Evolutionary conservation across 2,888 invertebrate species (phyloP).

Genomic region (Reticulitermes lucifugus): DNA sequence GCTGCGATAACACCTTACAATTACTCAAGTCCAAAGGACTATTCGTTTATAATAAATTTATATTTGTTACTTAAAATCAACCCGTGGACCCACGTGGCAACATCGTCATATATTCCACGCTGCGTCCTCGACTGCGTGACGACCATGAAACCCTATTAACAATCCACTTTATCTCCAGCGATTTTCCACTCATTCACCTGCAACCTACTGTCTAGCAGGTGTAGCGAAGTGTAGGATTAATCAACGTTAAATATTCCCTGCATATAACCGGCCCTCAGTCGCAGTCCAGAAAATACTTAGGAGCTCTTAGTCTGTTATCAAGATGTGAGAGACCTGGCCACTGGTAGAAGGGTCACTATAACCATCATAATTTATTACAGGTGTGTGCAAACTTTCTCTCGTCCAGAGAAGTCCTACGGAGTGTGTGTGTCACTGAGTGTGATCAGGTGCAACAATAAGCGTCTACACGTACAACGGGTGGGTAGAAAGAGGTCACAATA

Average conservation of each 20-base stretch:
- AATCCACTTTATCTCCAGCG: not conserved
- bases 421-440: no score
- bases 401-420: no score
- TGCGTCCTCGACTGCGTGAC: not conserved
- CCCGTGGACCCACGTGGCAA: not conserved
- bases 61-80: no score
- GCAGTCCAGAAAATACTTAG: not conserved
- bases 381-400: no score
- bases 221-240: conserved; percentile 24
- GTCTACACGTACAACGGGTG: no score
- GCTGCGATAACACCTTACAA: no score
- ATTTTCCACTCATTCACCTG: not conserved
- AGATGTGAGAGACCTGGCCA: conserved; percentile 8
- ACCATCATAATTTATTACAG: not conserved
- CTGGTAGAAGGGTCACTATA: no score
- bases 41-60: no score
- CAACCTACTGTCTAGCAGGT: not conserved
- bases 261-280: not conserved
- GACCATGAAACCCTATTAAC: not conserved
- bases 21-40: no score
- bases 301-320: conserved; percentile 3
- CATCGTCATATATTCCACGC: not conserved
- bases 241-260: conserved; percentile 34
- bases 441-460: no score
- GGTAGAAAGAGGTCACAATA: no score